Conservation (phyloP, 92 coral and sea anemone species). For the Plumapathes pennacea region DNA sequence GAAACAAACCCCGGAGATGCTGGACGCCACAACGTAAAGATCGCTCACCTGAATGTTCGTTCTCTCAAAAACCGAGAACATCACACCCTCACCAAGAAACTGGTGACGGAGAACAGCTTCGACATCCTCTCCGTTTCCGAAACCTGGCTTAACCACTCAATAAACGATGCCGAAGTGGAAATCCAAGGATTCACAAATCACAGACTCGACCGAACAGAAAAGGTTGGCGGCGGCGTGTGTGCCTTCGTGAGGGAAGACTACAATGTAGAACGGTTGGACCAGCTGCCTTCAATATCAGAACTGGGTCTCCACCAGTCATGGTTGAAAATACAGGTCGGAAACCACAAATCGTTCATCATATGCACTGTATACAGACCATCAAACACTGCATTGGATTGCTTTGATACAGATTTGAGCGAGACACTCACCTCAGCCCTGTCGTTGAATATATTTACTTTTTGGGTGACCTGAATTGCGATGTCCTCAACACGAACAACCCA, state of each 20-base stretch:
- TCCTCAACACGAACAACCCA: conserved; percentile 4
- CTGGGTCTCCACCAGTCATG: conserved; percentile 9
- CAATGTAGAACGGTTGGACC: conserved; percentile 9
- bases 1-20: background rate
- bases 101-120: background rate
- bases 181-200: conserved; percentile 11
- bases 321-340: conserved; percentile 19
- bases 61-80: conserved; percentile 5
- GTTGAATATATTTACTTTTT: conserved; percentile 3
- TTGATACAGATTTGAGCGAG: conserved; percentile 8
- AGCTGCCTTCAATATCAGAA: conserved; percentile 6
- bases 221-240: conserved; percentile 26
- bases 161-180: conserved; percentile 2
- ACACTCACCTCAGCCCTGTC: conserved; percentile 15
- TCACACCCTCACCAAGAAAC: background rate
- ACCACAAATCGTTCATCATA: conserved; percentile 10
- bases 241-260: conserved; percentile 2
- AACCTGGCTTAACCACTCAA: background rate
- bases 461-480: conserved; percentile 23
- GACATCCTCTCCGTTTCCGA: background rate
- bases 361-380: conserved; percentile 25
- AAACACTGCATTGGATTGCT: background rate
- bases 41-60: conserved; percentile 7
- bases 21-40: background rate
- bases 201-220: conserved; percentile 13